Evolutionary conservation across 2,797 vertebrate species (phyloP), one percentile per base, ranked within the genome.

Genomic region (Manis crassicaudata): DNA sequence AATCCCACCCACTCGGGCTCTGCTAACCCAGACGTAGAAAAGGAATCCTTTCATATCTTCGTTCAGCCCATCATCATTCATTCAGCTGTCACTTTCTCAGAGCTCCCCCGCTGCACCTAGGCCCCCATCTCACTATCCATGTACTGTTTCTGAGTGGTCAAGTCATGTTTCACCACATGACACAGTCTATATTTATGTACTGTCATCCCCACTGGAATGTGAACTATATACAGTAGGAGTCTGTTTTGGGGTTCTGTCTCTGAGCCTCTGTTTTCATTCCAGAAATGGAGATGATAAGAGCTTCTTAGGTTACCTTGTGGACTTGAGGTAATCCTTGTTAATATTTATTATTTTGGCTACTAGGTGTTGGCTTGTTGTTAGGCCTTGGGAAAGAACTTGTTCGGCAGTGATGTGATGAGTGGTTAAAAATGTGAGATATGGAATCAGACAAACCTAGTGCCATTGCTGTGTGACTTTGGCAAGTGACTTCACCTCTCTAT

Each of bases 351-450:
- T 73, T 68, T 93, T 88, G 62, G 6, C 14, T 82, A 23, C 67
- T 86, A 79, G 37, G 27, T 80, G 21, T 63, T 77, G 54, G 50
- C 37, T 85, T 81, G 29, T 87, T 90, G 16, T 25, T 93, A 97
- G 37, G n/a, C 32, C 29, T 40, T 54, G 83, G 50, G 68, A 56
- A 86, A 62, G 40, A 96, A 92, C 63, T 50, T 87, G 70, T 90
- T 76, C 73, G 67, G 54, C 35, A 94, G 63, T 82, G 50, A 16
- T 77, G 18, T 76, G 88, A 37, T 25, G 32, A 81, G 43, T 56
- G 56, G 21, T 88, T 93, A 20, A 81, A 46, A 95, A 14, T 1
- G 23, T 85, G 56, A 85, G 58, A 58, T 3, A 56, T 14, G 3
- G 50, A 63, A 82, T 85, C 25, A 35, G 86, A 68, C 11, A 95